These are phyloP conservation scores for Sipha maydis DNA, from an alignment of 2,888 invertebrate genomes.

Conservation along the genomic window DNA sequence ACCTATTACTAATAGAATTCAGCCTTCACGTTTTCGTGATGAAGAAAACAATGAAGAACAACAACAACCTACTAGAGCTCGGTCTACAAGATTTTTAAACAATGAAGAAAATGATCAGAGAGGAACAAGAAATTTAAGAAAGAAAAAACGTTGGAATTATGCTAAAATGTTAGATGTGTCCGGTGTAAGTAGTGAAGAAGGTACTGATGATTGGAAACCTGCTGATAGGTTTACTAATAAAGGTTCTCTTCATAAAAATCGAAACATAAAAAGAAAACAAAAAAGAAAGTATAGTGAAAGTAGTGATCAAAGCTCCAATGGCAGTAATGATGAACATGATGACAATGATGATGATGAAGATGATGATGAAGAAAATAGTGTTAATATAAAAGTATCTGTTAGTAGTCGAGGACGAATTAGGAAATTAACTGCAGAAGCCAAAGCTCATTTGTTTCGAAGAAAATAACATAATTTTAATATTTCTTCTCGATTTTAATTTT, in stretches of 20 bases:
- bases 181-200: conserved; percentile 61
- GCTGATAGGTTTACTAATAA: conserved; percentile 34
- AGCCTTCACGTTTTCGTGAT: conserved; percentile 25
- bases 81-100: conserved; percentile 38
- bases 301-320: conserved; percentile 57
- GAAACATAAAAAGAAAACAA: conserved; percentile 59
- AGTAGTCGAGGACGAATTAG: conserved; percentile 87
- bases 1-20: conserved; percentile 50
- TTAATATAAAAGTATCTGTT: conserved; percentile 70
- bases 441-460: conserved; percentile 69
- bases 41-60: conserved; percentile 37
- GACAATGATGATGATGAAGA: conserved; percentile 64
- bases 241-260: conserved; percentile 16
- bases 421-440: conserved; percentile 82
- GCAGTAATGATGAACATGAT: conserved; percentile 63
- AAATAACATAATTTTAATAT: conserved; percentile 10
- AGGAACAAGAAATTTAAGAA: conserved; percentile 60
- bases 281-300: conserved; percentile 63
- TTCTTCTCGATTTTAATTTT: neutral
- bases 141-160: conserved; percentile 63
- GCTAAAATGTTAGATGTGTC: conserved; percentile 63
- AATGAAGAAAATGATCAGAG: conserved; percentile 29
- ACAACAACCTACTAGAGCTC: conserved; percentile 5
- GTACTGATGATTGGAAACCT: conserved; percentile 36
- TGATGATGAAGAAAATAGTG: conserved; percentile 65